Evolutionary conservation across 2,797 vertebrate genomes (phyloP).

Genomic region (Pseudochromis fuscus): DNA sequence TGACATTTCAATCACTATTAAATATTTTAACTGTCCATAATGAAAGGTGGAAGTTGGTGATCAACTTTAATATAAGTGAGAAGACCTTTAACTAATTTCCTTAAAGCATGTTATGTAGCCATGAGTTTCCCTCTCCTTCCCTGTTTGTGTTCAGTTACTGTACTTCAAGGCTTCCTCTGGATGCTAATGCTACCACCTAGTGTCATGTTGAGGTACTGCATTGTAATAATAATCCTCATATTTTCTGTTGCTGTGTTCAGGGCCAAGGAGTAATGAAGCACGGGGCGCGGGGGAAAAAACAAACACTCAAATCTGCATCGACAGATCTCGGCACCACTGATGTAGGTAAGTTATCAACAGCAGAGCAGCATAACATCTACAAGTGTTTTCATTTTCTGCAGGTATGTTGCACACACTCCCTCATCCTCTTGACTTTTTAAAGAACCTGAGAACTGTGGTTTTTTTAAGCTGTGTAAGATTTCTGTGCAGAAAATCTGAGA

Average conservation of each 20-base stretch:
- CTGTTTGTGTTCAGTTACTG: background rate
- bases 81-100: background rate
- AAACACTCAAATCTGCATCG: conserved; percentile 95
- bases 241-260: conserved; percentile 71
- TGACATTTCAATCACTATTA: too few species aligned
- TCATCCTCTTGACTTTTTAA: background rate
- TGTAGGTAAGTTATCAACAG: conserved; percentile 87
- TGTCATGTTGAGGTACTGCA: conserved; percentile 32
- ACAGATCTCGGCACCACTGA: conserved; percentile 96
- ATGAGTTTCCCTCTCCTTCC: background rate
- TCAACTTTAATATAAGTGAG: too few species aligned
- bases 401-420: background rate
- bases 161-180: background rate
- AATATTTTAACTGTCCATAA: background rate
- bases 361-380: background rate
- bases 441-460: background rate
- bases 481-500: background rate
- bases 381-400: background rate
- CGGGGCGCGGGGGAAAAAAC: conserved; percentile 91
- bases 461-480: background rate
- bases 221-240: background rate
- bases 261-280: conserved; percentile 94
- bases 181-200: conserved; percentile 45
- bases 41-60: background rate
- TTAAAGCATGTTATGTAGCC: background rate